phyloP scores from a whole-genome alignment of 2,888 invertebrate genomes.

The Ariolimax columbianus region DNA sequence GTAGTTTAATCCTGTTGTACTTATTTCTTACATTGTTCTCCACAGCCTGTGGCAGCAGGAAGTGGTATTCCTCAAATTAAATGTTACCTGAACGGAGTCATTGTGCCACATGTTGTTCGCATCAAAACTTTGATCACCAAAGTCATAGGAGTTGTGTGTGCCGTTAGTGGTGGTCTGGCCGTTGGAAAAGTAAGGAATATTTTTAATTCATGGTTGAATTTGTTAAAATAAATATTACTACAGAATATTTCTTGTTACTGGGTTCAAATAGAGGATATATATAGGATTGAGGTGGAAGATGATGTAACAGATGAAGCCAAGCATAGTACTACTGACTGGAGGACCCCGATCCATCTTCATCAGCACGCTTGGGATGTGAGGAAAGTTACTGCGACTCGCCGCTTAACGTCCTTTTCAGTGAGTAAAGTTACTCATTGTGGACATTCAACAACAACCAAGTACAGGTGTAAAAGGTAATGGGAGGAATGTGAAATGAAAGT shows the following conservation, averaged over 20 bases:
- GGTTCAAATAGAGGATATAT: neutral
- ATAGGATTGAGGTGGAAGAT: neutral
- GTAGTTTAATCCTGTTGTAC: too few relatives aligned
- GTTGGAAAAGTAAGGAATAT: slow-evolving; percentile 90
- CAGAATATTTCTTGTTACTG: neutral
- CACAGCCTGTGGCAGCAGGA: slow-evolving; percentile 93
- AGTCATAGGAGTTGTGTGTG: slow-evolving; percentile 92
- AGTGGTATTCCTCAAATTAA: slow-evolving; percentile 99
- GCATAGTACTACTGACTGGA: too few relatives aligned
- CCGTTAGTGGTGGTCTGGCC: slow-evolving; percentile 96
- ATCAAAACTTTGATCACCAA: slow-evolving; percentile 95
- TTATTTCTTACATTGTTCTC: too few relatives aligned
- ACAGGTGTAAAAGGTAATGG: too few relatives aligned
- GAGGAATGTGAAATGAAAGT: too few relatives aligned
- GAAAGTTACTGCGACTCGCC: too few relatives aligned
- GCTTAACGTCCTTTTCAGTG: too few relatives aligned
- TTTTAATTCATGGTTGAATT: neutral
- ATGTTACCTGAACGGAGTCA: slow-evolving; percentile 97
- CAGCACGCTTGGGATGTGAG: too few relatives aligned
- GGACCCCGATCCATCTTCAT: too few relatives aligned
- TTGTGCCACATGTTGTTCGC: slow-evolving; percentile 93
- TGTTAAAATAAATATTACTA: neutral
- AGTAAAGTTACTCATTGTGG: too few relatives aligned
- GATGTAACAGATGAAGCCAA: too few relatives aligned
- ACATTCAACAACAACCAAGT: too few relatives aligned